phyloP scores from a whole-genome alignment of 1,140 invertebrate species.

The Zaprionus camerounensis region DNA sequence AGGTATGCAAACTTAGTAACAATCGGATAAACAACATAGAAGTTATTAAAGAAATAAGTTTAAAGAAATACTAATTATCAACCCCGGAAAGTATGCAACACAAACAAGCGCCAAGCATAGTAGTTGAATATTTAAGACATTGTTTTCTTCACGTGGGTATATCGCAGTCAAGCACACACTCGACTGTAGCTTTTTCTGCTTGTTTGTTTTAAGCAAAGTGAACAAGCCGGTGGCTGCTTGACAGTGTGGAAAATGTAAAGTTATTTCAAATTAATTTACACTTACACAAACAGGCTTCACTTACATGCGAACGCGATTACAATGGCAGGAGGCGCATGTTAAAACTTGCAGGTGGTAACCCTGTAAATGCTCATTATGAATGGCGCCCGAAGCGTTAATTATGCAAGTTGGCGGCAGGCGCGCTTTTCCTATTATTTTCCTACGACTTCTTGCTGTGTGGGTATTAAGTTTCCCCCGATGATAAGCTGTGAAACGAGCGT shows the following conservation, averaged over 20 bases:
- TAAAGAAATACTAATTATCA: too few relatives aligned
- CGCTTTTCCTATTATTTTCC: slow-evolving; percentile 7
- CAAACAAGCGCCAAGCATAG: too few relatives aligned
- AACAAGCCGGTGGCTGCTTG: not conserved
- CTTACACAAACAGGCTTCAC: slow-evolving; percentile 1
- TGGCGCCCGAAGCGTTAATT: slow-evolving; percentile 46
- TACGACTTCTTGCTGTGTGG: slow-evolving; percentile 28
- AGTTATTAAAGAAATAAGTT: too few relatives aligned
- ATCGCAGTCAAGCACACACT: too few relatives aligned
- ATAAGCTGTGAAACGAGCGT: slow-evolving; percentile 41
- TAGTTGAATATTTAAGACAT: too few relatives aligned
- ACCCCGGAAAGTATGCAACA: too few relatives aligned
- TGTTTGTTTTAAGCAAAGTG: not conserved
- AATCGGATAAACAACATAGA: too few relatives aligned
- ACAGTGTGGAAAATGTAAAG: not conserved
- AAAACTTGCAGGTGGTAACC: slow-evolving; percentile 40
- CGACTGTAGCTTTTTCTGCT: too few relatives aligned
- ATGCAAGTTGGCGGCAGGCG: slow-evolving; percentile 37
- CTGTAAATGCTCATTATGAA: not conserved
- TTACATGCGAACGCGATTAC: slow-evolving; percentile 1
- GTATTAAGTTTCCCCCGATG: slow-evolving; percentile 23
- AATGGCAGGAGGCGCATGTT: slow-evolving; percentile 26
- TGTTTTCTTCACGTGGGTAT: too few relatives aligned
- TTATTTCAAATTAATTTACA: slow-evolving; percentile 21
- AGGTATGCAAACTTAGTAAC: too few relatives aligned